Conservation (phyloP, 2,113 vertebrate species). For the Halcyon malimbica region DNA sequence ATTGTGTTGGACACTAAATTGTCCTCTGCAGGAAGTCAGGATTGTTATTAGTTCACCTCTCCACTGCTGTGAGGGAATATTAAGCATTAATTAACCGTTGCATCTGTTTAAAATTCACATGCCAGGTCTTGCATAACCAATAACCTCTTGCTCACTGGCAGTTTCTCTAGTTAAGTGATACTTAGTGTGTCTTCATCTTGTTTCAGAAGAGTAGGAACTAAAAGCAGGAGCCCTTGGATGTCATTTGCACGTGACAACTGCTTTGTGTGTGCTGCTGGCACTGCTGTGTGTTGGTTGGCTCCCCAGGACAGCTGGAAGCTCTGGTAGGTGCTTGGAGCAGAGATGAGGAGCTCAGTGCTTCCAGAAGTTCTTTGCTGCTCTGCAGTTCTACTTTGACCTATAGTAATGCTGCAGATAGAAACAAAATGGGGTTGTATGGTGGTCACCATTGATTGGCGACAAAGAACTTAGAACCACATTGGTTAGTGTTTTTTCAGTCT, state of each 20-base stretch:
- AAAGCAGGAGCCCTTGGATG: not conserved
- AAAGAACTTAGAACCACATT: not conserved
- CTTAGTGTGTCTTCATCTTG: not conserved
- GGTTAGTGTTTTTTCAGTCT: not conserved
- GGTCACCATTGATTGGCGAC: not conserved
- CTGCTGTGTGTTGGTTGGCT: not conserved
- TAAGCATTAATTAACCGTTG: slow-evolving; percentile 39
- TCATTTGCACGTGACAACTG: not conserved
- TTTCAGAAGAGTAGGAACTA: not conserved
- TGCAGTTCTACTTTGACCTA: not conserved
- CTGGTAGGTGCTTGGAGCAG: not conserved
- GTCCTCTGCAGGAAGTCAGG: not conserved
- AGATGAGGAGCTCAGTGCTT: not conserved
- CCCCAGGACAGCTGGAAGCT: not conserved
- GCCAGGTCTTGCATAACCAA: not conserved
- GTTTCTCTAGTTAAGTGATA: not conserved
- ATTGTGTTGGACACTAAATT: not conserved
- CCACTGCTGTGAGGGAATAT: not conserved
- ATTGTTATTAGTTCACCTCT: not conserved
- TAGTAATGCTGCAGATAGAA: not conserved
- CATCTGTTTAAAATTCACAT: slow-evolving; percentile 22
- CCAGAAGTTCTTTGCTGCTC: not conserved
- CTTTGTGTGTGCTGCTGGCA: not conserved
- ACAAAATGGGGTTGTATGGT: not conserved
- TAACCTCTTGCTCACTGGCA: slow-evolving; percentile 6